phyloP scores from a whole-genome alignment of 2,113 vertebrate genomes.

The Saiga tatarica region DNA sequence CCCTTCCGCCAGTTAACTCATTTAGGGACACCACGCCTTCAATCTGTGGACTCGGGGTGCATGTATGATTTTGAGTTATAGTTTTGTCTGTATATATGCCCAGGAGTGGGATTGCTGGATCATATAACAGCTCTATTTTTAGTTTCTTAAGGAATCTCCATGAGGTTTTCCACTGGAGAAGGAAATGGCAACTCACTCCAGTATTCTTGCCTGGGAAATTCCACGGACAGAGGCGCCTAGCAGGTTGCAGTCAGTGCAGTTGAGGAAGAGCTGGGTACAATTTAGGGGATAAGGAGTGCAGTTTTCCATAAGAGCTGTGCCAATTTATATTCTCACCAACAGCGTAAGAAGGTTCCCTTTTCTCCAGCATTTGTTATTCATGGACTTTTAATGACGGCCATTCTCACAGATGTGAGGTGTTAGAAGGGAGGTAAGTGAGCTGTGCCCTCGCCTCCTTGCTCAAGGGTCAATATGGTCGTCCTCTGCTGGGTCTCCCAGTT shows the following conservation, averaged over 20 bases:
- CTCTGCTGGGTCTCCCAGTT: not conserved
- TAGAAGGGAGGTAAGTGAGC: not conserved
- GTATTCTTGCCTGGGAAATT: no score
- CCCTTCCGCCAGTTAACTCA: accelerated
- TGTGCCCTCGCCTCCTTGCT: not conserved
- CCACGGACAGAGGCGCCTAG: no score
- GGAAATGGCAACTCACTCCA: no score
- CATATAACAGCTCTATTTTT: not conserved
- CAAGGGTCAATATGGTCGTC: accelerated
- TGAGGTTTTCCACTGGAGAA: not conserved
- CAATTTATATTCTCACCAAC: not conserved
- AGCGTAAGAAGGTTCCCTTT: not conserved
- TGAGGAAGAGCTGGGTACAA: not conserved
- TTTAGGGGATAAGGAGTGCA: not conserved
- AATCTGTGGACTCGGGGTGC: not conserved
- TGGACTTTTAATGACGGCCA: not conserved
- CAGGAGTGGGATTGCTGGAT: not conserved
- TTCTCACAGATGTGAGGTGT: not conserved
- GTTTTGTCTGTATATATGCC: not conserved
- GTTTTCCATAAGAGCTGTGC: not conserved
- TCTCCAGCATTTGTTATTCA: not conserved
- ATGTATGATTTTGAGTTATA: not conserved
- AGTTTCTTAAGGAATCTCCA: not conserved
- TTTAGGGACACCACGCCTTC: not conserved
- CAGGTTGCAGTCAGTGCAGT: not conserved